Evolutionary conservation across 2,888 invertebrate genomes (phyloP).

Genomic region (Ormyrus thymus): DNA sequence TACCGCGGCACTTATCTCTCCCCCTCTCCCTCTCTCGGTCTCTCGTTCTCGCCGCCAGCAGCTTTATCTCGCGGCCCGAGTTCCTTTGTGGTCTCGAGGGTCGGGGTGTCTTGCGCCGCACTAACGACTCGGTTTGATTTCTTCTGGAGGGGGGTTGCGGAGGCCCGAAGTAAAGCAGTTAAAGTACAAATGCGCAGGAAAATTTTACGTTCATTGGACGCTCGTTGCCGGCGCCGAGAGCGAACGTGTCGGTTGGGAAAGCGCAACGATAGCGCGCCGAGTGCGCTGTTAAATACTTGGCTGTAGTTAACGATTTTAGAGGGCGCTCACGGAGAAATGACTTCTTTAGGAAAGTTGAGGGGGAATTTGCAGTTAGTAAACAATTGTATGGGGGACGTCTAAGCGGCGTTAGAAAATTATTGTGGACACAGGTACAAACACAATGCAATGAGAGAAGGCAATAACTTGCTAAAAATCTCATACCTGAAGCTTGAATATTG

Average conservation of each 20-base stretch:
- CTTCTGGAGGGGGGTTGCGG: background rate
- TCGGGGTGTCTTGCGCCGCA: constrained; percentile 5
- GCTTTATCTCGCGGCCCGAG: background rate
- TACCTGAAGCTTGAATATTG: no score
- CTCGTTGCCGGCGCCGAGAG: background rate
- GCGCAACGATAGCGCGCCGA: background rate
- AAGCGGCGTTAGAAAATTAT: no score
- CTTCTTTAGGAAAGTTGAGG: no score
- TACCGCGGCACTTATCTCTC: constrained; percentile 28
- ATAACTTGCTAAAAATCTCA: no score
- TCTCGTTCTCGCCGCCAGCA: background rate
- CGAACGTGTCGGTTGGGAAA: background rate
- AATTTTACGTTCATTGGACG: constrained; percentile 33
- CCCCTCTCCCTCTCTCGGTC: constrained; percentile 11
- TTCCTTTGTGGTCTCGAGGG: background rate
- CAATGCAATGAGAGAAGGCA: no score
- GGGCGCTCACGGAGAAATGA: no score
- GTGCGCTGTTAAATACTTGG: background rate
- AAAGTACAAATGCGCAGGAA: constrained; percentile 41
- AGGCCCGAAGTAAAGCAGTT: constrained; percentile 29
- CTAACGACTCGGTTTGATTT: constrained; percentile 50
- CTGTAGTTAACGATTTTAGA: constrained; percentile 1
- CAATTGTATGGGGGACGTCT: no score
- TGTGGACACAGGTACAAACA: no score
- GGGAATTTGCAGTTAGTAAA: no score